Percentiles rank a stretch among this genome's conserved stretches.
Conservation (phyloP, 2,113 vertebrate genomes). For the Cephalopholis sonnerati region DNA sequence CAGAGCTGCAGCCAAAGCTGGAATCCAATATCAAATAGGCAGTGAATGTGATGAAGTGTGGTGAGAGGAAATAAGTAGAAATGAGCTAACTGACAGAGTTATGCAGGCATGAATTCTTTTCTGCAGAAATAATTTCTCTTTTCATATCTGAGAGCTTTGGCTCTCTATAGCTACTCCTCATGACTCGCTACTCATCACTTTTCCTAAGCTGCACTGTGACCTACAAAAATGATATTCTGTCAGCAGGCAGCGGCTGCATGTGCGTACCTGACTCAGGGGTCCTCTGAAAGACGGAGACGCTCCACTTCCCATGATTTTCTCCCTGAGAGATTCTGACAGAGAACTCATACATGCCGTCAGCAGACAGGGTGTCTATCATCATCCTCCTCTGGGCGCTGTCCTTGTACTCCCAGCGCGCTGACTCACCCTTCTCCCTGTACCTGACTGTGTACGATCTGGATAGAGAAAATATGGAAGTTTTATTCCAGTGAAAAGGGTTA, state of each 20-base stretch:
- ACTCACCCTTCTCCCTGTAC: conserved; percentile 96
- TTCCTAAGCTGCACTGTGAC: neutral
- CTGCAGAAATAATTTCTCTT: conserved; percentile 11
- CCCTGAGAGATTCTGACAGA: conserved; percentile 92
- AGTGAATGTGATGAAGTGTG: conserved; percentile 51
- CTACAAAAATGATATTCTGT: neutral
- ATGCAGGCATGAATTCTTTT: conserved; percentile 29
- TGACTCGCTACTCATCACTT: conserved; percentile 8
- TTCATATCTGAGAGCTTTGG: conserved; percentile 15
- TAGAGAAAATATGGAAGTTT: conserved; percentile 25
- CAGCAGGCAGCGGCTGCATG: neutral
- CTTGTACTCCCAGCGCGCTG: conserved; percentile 95
- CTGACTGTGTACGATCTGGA: conserved; percentile 91
- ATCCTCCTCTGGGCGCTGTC: conserved; percentile 87
- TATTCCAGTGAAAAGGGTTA: neutral
- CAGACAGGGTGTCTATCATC: conserved; percentile 89
- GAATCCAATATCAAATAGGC: conserved; percentile 57
- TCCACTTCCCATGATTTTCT: conserved; percentile 92
- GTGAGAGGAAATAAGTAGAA: conserved; percentile 29
- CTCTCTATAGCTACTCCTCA: neutral
- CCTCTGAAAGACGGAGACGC: conserved; percentile 93
- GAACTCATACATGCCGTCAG: conserved; percentile 98
- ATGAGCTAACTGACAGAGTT: conserved; percentile 28
- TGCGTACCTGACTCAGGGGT: conserved; percentile 95
- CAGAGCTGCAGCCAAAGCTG: conserved; percentile 41